A percentile compares a stretch with the other conserved stretches of the same genome.
phyloP scores from a whole-genome alignment of 1,140 invertebrate species.

The Anthonomus grandis region DNA sequence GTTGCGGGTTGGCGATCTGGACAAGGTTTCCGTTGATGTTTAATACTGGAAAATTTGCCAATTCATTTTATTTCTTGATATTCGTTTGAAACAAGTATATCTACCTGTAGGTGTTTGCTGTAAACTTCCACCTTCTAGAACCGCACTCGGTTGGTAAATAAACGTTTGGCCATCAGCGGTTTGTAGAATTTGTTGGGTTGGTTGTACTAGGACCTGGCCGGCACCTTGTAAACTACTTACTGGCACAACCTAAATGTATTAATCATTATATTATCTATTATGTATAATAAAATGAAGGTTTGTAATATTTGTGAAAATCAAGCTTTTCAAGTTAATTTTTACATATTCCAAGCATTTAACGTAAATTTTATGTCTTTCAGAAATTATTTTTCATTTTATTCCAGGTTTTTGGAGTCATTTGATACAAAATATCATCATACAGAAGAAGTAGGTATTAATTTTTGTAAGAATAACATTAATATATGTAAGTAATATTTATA shows the following conservation, averaged over 20 bases:
- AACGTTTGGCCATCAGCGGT: conserved; percentile 91
- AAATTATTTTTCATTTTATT: no score
- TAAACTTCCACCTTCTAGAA: conserved; percentile 52
- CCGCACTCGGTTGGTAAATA: conserved; percentile 78
- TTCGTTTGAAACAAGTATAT: neutral
- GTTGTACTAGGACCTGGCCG: conserved; percentile 58
- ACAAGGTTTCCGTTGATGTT: conserved; percentile 73
- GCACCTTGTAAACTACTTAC: conserved; percentile 58
- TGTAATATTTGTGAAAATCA: no score
- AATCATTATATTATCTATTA: no score
- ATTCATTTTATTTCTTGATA: neutral
- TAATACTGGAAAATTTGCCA: conserved; percentile 54
- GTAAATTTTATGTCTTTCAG: no score
- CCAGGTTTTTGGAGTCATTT: no score
- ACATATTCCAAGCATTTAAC: no score
- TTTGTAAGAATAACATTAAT: no score
- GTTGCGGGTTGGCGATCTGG: conserved; percentile 57
- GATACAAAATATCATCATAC: no score
- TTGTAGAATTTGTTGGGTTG: conserved; percentile 75
- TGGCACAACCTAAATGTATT: conserved; percentile 55
- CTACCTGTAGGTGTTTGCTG: conserved; percentile 63
- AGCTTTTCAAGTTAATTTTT: no score
- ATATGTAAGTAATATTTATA: no score
- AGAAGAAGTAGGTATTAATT: no score
- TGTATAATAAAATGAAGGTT: no score